Base-by-base conservation (phyloP, 2,888 invertebrate genomes). In the Yponomeuta malinellus region DNA sequence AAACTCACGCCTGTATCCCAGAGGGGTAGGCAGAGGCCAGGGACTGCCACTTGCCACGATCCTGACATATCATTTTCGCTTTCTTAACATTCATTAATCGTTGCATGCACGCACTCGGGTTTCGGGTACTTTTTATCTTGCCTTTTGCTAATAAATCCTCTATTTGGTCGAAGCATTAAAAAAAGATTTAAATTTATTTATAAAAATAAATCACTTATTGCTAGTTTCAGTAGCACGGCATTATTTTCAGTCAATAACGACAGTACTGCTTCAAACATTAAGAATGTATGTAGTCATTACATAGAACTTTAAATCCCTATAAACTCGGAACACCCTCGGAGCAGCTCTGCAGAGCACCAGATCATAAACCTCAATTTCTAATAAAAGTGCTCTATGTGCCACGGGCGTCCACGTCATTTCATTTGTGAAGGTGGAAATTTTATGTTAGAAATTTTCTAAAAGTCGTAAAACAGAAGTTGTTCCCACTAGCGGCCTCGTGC, bases 371-470 rank as follows among this genome's bases (percentile, higher is more conserved):
- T 59, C 52, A 12, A 15, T 59, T 59, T 59, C 12, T 59, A 59
- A 59, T 59, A 59, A 29, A 64, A 64, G 31, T 64, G 64, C 29
- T 64, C 64, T 64, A 64, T 59, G 52, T 59, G 52, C 52, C 52
- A 15, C 52, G 52, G 52, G 52, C 52, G 52, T 59, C 52, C 64
- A 23, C 9, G 29, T 64, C 64, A 64, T 64, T 64, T 64, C 64
- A 64, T 31, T 23, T 64, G 64, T 29, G 31, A 64, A 64, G 64
- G 64, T 64, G 64, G 31, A 64, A 64, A 64, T 64, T 64, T 64
- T 64, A 31, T 64, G 64, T 31, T 31, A n/a, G 64, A 64, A 64
- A 64, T 64, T 29, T 64, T 31, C 52, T 59, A 59, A 59, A 59
- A 59, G 52, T 59, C 52, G 52, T 59, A 59, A 59, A 59, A 59